Evolutionary conservation across 2,113 vertebrate species (phyloP), one percentile per base, ranked within the genome.

Genomic region (Tinamus guttatus): DNA sequence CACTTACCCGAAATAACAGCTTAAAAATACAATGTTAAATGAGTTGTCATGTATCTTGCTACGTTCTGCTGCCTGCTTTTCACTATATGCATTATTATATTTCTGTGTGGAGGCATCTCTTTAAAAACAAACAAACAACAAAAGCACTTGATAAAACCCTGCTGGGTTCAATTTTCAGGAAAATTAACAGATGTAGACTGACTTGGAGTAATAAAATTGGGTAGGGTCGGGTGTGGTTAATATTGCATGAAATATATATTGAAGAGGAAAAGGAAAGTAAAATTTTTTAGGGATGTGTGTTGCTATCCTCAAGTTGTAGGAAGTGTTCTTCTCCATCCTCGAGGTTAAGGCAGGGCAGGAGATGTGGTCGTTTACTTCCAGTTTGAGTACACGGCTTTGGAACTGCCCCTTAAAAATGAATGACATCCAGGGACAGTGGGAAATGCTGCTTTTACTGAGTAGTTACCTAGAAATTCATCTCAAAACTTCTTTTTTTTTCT

Each of bases 301-400:
- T 79, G 62, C 13, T n/a, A 20, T 59, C n/a, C 41, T 47, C 7
- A 30, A 17, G 19, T 49, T 62, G 11, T 43, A 6, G 11, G 3
- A 20, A 10, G 3, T 3, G 7, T 56, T 60, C 16, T 43, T 14
- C 38, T 22, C 21, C 38, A 11, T 45, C 7, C 24, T 32, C 16
- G 36, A 18, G 64, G 34, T 11, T 4, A 19, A 27, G 1, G 20
- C 54, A 25, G 5, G 2, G 8, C 16, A 32, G 38, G 22, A 52
- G 28, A 13, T 9, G 4, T 13, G 8, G 19, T 13, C 0, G 0
- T 1, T 24, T 15, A 7, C 7, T 17, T 19, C n/a, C 28, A 15
- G 11, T 59, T 18, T 59, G 56, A 77, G 16, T 22, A 2, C 3
- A 13, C 7, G 34, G 8, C 60, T 95, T 24, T 43, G 34, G 10